Base-by-base conservation (phyloP, 1,140 invertebrate genomes). In the Lepidurus couesii region DNA sequence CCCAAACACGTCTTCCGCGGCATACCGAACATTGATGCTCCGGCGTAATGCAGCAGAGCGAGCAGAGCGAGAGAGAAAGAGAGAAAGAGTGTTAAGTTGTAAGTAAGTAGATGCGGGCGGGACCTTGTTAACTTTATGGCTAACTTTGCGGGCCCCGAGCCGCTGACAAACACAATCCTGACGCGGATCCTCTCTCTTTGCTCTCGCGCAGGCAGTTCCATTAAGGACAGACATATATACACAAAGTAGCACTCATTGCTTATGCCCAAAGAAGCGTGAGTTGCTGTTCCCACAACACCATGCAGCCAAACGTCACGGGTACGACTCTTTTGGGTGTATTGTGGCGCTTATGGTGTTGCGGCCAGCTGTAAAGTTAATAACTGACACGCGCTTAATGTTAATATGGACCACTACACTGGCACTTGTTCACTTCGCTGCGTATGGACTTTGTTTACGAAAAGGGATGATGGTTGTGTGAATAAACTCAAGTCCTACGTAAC, bases 141-240 rank as follows among this genome's bases (percentile, higher is more conserved):
- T 65, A 65, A 16, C 53, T 65, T 65, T 16, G 53, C 21, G 53
- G 1, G 13, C 53, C 13, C 53, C 16, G 21, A 65, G 53, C 53
- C 53, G 53, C 53, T 65, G 53, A 65, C 53, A 65, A 65, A 65
- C 53, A 65, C 53, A 65, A 65, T 65, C 53, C 53, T 65, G 53
- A 16, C 9, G 16, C 21, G 5, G 21, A 65, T 65, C 53, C 53
- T 65, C 53, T 65, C 53, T n/a, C 21, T 65, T 65, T 65, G 53
- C 8, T 21, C 53, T 13, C 53, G 21, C 2, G 34, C 34, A 34
- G 21, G 53, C 53, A 65, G 53, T 65, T 65, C 53, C 53, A 65
- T 65, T 65, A n/a, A 65, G 5, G 53, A 65, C 16, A 9, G 53
- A 7, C 16, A 9, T 13, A 11, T 53, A 65, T 16, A 16, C 45